phyloP scores from a whole-genome alignment of 64 coral and sea anemone species.

The Catalaphyllia jardinei region DNA sequence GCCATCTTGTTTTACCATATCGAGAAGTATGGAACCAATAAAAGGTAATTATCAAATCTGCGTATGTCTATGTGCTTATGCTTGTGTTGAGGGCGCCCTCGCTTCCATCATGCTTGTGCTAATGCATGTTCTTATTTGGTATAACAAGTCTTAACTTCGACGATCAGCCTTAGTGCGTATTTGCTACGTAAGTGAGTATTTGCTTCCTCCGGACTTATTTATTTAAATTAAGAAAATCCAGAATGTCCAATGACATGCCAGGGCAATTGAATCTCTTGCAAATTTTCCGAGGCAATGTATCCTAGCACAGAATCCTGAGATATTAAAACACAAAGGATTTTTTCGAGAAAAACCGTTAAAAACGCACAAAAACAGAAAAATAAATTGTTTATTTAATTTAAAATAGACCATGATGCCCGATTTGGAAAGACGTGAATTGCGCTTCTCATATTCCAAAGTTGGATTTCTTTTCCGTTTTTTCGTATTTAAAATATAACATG shows the following conservation, averaged over 20 bases:
- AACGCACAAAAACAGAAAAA: not conserved
- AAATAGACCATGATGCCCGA: not conserved
- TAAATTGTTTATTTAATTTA: not conserved
- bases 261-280: not conserved
- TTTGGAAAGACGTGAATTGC: conserved; percentile 18
- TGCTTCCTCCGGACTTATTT: no score
- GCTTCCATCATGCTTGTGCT: no score
- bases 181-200: no score
- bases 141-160: no score
- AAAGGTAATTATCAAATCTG: conserved; percentile 17
- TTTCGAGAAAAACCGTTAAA: not conserved
- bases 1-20: conserved; percentile 10
- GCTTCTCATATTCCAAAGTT: conserved; percentile 13
- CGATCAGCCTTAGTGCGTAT: no score
- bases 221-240: not conserved
- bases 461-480: not conserved
- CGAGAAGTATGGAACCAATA: conserved; percentile 2
- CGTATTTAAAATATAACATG: conserved; percentile 19
- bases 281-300: not conserved
- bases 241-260: not conserved
- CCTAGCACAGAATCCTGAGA: not conserved
- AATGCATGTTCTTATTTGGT: no score
- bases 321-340: not conserved
- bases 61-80: not conserved
- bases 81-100: not conserved